phyloP scores from a whole-genome alignment of 2,113 vertebrate genomes.

The Varanus salvator region DNA sequence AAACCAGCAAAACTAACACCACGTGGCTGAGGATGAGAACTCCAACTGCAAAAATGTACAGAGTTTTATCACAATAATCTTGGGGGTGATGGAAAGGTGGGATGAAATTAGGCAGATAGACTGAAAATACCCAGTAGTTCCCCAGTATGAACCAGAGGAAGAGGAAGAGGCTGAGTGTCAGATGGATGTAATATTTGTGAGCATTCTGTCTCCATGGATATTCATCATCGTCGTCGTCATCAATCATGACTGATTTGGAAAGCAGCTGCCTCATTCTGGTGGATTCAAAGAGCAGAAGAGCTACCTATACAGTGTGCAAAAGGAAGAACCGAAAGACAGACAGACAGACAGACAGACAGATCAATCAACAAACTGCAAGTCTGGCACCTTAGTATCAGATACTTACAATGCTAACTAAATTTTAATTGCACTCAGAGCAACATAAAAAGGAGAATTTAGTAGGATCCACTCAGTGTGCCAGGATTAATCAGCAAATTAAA shows the following conservation, averaged over 20 bases:
- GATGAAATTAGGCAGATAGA: slow-evolving; percentile 75
- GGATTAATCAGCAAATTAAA: too few species aligned
- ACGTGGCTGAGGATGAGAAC: slow-evolving; percentile 72
- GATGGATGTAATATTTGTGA: slow-evolving; percentile 73
- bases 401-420: not conserved
- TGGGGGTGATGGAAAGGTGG: slow-evolving; percentile 77
- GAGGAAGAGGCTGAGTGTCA: slow-evolving; percentile 76
- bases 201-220: slow-evolving; percentile 79
- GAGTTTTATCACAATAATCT: slow-evolving; percentile 76
- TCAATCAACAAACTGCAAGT: not conserved
- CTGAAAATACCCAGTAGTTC: slow-evolving; percentile 78
- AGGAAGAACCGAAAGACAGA: not conserved
- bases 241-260: slow-evolving; percentile 78
- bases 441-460: not conserved
- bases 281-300: slow-evolving; percentile 74
- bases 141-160: slow-evolving; percentile 79
- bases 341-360: too few species aligned
- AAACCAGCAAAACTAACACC: slow-evolving; percentile 64
- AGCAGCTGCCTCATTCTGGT: slow-evolving; percentile 74
- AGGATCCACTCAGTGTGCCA: not conserved
- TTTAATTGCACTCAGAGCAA: not conserved
- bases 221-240: slow-evolving; percentile 65
- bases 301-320: slow-evolving; percentile 59
- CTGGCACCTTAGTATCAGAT: not conserved
- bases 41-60: slow-evolving; percentile 73